Base-by-base conservation (phyloP, 2,113 vertebrate species). In the Sylvilagus bachmani region DNA sequence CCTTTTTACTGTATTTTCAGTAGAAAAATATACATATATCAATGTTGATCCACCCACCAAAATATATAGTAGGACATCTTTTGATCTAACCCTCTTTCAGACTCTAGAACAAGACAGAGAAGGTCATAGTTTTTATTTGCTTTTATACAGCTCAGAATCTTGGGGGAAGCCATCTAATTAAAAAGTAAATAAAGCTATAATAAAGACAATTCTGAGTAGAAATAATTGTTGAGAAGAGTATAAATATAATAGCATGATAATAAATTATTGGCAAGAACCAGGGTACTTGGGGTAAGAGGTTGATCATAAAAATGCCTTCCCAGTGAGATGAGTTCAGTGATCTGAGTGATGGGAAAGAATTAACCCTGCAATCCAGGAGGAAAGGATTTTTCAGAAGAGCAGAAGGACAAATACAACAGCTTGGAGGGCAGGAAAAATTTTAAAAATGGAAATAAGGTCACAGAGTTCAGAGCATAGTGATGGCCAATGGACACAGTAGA, bases 111-210 rank as follows among this genome's bases (percentile, higher is more conserved):
- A 91, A 89, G 51, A 85, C 27, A 58, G 29, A 82, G 58, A 96
- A 95, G 67, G 86, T 87, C 44, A 67, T 25, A 49, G 27, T 36
- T 77, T 70, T 77, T 95, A 92, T 83, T 78, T 92, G 62, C 24
- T 86, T 5, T 61, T 79, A 31, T 12, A 29, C 29, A 89, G 61
- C 53, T 83, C 29, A 77, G 24, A 87, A 14, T 93, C 71, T 87
- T 86, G 4, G 29, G 62, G 80, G n/a, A 25, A 93, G 71, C n/a
- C 38, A 69, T 62, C 67, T 81, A 84, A 89, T 93, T 89, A 81
- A 96, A 79, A 89, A 74, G 44, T 49, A 79, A 94, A 62, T 66
- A 89, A 94, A 80, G 89, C 62, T 36, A 96, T 44, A 51, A 71
- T 80, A 53, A 86, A 92, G 74, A 82, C 70, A 96, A 79, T 44